A percentile compares a stretch with the other conserved stretches of the same genome.
phyloP scores from a whole-genome alignment of 2,888 invertebrate species.

The Nymphalis urticae region DNA sequence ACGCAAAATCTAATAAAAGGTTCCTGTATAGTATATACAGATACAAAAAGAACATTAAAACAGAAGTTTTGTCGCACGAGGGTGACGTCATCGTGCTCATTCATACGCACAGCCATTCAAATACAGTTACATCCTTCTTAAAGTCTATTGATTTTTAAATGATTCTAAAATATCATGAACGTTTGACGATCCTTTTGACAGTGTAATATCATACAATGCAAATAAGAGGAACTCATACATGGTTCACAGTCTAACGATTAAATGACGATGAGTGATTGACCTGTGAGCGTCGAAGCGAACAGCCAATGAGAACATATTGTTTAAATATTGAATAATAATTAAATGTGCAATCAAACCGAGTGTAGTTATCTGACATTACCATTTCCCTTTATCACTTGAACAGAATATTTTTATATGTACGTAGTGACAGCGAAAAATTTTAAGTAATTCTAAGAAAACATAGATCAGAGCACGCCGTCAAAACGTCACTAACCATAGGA shows the following conservation, averaged over 20 bases:
- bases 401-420: too few relatives aligned
- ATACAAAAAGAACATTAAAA: too few relatives aligned
- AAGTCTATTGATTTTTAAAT: constrained; percentile 25
- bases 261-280: constrained; percentile 18
- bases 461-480: too few relatives aligned
- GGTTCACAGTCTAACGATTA: constrained; percentile 17
- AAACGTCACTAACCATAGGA: too few relatives aligned
- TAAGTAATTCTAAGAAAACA: too few relatives aligned
- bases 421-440: too few relatives aligned
- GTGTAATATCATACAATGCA: constrained; percentile 13
- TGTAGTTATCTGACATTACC: neutral
- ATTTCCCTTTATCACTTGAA: too few relatives aligned
- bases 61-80: neutral
- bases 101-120: neutral
- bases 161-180: constrained; percentile 8
- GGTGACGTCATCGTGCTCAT: neutral
- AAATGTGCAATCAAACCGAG: neutral
- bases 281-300: constrained; percentile 2
- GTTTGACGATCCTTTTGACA: constrained; percentile 21
- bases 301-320: neutral
- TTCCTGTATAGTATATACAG: too few relatives aligned
- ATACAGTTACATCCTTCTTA: constrained; percentile 16
- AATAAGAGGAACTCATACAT: constrained; percentile 8
- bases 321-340: constrained; percentile 1
- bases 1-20: too few relatives aligned